Evolutionary conservation across 2,113 vertebrate species (phyloP).

Genomic region (Solea senegalensis): DNA sequence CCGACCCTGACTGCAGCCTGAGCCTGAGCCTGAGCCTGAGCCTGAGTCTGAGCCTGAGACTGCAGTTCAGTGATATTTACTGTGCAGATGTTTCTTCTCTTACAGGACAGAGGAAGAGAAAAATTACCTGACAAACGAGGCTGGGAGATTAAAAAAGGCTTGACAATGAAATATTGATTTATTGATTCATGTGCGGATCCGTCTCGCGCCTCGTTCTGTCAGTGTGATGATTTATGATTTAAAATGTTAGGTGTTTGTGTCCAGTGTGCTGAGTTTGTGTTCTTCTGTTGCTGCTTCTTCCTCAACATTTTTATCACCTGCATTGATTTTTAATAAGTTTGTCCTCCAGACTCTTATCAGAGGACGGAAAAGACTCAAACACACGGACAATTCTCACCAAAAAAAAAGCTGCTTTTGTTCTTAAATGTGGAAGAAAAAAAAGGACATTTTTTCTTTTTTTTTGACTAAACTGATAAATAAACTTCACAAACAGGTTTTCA

Average conservation of each 20-base stretch:
- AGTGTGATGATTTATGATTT: constrained; percentile 28
- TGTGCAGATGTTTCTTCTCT: constrained; percentile 20
- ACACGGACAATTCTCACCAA: no score
- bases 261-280: constrained; percentile 1
- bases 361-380: no score
- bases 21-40: not conserved
- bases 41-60: no score
- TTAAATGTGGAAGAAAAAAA: no score
- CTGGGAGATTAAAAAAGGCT: constrained; percentile 26
- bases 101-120: constrained; percentile 13
- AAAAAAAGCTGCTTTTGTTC: no score
- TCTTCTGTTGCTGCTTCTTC: not conserved
- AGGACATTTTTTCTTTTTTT: no score
- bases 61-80: constrained; percentile 26
- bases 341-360: no score
- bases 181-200: constrained; percentile 41
- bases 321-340: no score
- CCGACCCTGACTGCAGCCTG: constrained; percentile 4
- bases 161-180: constrained; percentile 55
- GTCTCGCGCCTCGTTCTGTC: constrained; percentile 32
- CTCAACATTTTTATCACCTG: not conserved
- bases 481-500: no score
- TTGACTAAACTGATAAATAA: no score
- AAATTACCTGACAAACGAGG: constrained; percentile 36
- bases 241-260: constrained; percentile 37